phyloP scores from a whole-genome alignment of 1,140 invertebrate genomes.

The Yoshiicerus persimilis region DNA sequence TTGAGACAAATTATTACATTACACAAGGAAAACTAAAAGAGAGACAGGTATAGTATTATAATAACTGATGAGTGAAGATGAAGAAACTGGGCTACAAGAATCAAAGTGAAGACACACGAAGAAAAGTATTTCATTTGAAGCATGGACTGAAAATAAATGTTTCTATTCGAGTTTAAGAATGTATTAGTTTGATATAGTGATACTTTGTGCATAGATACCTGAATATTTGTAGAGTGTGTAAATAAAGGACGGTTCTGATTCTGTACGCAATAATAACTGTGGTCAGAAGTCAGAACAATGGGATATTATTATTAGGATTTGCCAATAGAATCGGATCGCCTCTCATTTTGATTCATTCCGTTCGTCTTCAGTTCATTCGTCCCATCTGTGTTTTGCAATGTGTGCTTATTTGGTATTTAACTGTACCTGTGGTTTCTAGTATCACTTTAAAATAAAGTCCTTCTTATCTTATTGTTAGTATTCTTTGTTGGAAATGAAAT shows the following conservation, averaged over 20 bases:
- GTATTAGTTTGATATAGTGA: background rate
- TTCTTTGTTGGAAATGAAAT: background rate
- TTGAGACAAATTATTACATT: background rate
- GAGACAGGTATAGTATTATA: background rate
- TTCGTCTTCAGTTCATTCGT: background rate
- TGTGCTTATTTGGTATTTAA: background rate
- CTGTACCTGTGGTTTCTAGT: background rate
- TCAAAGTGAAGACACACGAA: background rate
- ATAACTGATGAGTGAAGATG: conserved; percentile 4
- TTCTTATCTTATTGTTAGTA: background rate
- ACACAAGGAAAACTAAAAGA: background rate
- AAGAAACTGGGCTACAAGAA: conserved; percentile 3
- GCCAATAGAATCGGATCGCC: conserved; percentile 6
- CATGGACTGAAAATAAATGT: background rate
- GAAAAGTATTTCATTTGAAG: background rate
- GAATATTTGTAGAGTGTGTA: background rate
- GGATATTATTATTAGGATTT: conserved; percentile 30
- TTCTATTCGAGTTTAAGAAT: background rate
- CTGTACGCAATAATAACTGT: conserved; percentile 1
- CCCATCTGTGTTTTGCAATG: background rate
- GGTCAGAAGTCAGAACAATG: conserved; percentile 29
- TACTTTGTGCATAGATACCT: background rate
- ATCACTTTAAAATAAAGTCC: conserved; percentile 10
- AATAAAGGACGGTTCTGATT: background rate
- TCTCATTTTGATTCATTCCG: background rate